Evolutionary conservation across 35 echinoderm and acorn worm species (phyloP), one percentile per base, ranked within the genome.

Genomic region (Patiria miniata): DNA sequence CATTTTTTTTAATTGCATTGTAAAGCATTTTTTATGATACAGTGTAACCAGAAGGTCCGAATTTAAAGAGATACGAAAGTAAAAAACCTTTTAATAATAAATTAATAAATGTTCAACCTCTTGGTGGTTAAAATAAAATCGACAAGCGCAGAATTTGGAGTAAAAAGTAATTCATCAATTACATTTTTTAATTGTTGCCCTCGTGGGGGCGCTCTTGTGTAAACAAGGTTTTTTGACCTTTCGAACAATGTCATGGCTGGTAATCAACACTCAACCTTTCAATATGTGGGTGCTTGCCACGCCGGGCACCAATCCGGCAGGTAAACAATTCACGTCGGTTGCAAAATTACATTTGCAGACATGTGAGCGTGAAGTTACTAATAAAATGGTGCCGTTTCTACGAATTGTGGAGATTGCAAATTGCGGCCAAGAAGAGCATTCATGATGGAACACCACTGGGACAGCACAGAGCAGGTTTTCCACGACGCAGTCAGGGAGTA

Each of bases 401-500:
- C 26, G 14, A 0, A 30, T 23, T 30, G 29, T 15, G 26, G 65
- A 73, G 21, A 10, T 22, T 51, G n/a, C 51, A 33, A 51, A 42
- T 53, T 82, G n/a, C 17, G 51, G 80, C 32, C 6, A 82, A 32
- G 39, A 52, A 23, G 51, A 33, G 39, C 21, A 19, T 22, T 50
- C 44, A 82, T 52, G 42, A 82, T 90, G 88, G 93, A 95, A 83
- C 89, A 91, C 58, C 88, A 87, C 38, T 95, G 93, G 93, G 93
- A 95, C 56, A 86, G 83, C 83, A 91, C 89, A 87, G 93, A 95
- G 51, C 93, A 95, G 78, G 57, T 83, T 59, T 95, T 95, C 80
- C 93, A 95, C 68, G 93, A 95, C 76, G 81, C 93, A 37, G 80
- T 95, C 23, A 56, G 93, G 47, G 93, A 95, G 87, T 95, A 95